phyloP scores from a whole-genome alignment of 2,888 invertebrate species.

The Mesorhabditis spiculigera region DNA sequence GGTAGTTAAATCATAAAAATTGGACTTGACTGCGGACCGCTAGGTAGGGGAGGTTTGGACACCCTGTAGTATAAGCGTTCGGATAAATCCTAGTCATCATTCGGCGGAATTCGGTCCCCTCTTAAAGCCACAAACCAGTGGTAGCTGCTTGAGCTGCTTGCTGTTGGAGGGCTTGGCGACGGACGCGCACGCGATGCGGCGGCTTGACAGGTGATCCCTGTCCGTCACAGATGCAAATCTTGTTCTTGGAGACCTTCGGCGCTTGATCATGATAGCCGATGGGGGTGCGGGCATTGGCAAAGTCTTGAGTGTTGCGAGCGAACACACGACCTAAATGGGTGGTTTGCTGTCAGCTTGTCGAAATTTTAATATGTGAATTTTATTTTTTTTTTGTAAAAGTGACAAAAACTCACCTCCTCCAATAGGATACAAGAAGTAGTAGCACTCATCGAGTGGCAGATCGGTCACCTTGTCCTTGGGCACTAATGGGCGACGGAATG shows the following conservation, averaged over 20 bases:
- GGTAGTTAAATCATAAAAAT: no score
- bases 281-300: constrained; percentile 52
- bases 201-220: not conserved
- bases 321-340: constrained; percentile 43
- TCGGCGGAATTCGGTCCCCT: not conserved
- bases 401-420: constrained; percentile 39
- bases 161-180: constrained; percentile 25
- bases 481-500: constrained; percentile 49
- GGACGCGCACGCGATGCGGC: constrained; percentile 27
- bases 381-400: not conserved
- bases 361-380: not conserved
- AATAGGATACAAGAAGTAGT: constrained; percentile 57
- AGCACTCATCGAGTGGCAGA: constrained; percentile 52
- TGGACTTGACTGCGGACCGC: no score
- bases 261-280: constrained; percentile 54
- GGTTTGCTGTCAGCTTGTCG: constrained; percentile 8
- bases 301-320: constrained; percentile 49
- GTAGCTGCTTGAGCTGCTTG: not conserved
- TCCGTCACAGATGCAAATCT: constrained; percentile 53
- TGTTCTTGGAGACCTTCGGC: constrained; percentile 32
- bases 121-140: not conserved
- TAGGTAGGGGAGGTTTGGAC: no score
- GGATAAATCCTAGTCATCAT: no score
- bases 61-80: no score
- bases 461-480: constrained; percentile 53